Base-by-base conservation (phyloP, 2,797 vertebrate species). In the Typhlichthys eigenmanni region DNA sequence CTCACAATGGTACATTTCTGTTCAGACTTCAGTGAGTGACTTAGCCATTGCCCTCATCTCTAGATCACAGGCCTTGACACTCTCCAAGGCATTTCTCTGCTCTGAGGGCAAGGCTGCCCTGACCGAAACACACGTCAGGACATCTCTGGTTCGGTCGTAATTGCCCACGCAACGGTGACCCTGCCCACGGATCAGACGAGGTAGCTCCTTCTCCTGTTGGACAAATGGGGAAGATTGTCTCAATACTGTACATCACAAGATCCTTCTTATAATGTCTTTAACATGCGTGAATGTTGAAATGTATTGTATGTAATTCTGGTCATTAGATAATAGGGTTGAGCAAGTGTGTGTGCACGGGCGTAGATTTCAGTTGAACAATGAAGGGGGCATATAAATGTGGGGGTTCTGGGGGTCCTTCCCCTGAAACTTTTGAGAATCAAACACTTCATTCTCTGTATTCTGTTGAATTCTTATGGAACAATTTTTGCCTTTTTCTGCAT, bases 91-190 rank as follows among this genome's bases (percentile, higher is more conserved):
- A n/a, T 94, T 91, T 64, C 93, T 93, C 83, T 95, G 94, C 88
- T 99, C 96, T 7, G 92, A 88, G 66, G 81, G 70, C 66, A 92
- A 92, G 48, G 92, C 93, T 0, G 95, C 89, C 72, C 97, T 92
- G 43, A 99, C 91, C 13, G 96, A 98, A 69, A 98, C 88, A 6
- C 96, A 98, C 70, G 87, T 88, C 71, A 99, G 92, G 76, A 94
- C 43, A 38, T 95, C 93, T 85, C 73, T 94, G 68, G 90, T 84
- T 64, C 82, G 71, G 58, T 98, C 93, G 34, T 95, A 99, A 86
- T 92, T 97, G 43, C 98, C 98, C 77, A 99, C 87, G 75, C 95
- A 97, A 49, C 96, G 94, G 78, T 96, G 95, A 65, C 95, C 88
- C 84, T 92, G 95, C 59, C 96, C 96, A 76, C 97, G 92, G 79